A percentile compares a stretch with the other conserved stretches of the same genome.
These are phyloP conservation scores for Parthenolecanium corni DNA, from an alignment of 2,888 invertebrate genomes.

Conservation along the genomic window DNA sequence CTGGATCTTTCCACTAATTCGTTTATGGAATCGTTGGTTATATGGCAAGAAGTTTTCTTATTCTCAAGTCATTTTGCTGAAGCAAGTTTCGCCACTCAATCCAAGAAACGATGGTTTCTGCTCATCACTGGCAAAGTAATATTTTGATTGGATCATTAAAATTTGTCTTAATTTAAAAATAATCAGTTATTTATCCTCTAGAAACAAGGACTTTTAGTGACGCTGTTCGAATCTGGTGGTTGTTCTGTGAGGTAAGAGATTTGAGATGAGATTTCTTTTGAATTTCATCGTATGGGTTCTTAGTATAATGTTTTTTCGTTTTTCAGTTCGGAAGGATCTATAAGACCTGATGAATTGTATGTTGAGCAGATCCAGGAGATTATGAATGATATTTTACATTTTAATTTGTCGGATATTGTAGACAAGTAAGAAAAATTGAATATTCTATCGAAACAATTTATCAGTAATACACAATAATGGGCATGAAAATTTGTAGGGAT, in stretches of 20 bases:
- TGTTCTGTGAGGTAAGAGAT: constrained; percentile 53
- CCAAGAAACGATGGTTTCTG: constrained; percentile 49
- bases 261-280: not conserved
- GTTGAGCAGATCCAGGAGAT: constrained; percentile 85
- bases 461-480: not conserved
- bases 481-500: too few species aligned
- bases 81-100: constrained; percentile 20
- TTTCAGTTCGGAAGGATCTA: constrained; percentile 46
- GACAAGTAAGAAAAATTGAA: not conserved
- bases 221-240: constrained; percentile 64
- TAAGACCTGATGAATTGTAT: constrained; percentile 67
- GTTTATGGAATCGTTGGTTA: constrained; percentile 55
- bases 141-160: constrained; percentile 27
- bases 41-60: constrained; percentile 66
- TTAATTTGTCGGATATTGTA: not conserved
- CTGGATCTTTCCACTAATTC: constrained; percentile 54
- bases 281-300: not conserved
- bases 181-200: constrained; percentile 36
- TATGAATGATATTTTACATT: constrained; percentile 38
- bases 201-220: constrained; percentile 43
- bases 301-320: constrained; percentile 22
- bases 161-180: not conserved
- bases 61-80: constrained; percentile 39
- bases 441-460: not conserved
- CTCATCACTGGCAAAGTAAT: constrained; percentile 59